Base-by-base conservation (phyloP, 2,888 invertebrate genomes). In the Drosophila paramelanica region DNA sequence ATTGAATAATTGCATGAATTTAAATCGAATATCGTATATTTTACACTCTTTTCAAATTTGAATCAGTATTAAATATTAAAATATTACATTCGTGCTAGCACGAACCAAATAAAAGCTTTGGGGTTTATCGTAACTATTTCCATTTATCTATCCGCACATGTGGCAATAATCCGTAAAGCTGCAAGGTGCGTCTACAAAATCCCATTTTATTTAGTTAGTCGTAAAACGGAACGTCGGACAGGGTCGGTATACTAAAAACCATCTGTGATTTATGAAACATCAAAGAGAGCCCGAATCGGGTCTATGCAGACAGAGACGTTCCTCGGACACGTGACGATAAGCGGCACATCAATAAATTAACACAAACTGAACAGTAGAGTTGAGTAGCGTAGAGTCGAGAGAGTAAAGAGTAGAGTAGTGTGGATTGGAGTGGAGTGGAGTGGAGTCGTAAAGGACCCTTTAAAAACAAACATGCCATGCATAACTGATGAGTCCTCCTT, bases 281-380 rank as follows among this genome's bases (percentile, higher is more conserved):
- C 76, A 79, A 78, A 78, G 70, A n/a, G 46, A 50, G 33, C 67
- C 78, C 17, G 14, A 47, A 31, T 10, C 6, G 42, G n/a, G 11
- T 10, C 39, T 45, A 39, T 2, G 8, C 7, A 31, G 23, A 17
- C 14, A 65, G 45, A 55, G 23, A 17, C 17, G 36, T 51, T 53
- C 11, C 3, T 14, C 39, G 47, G 53, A 65, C 60, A 77, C 68
- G 76, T 58, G 76, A 70, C 67, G 59, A 64, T 75, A 59, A 77
- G 66, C 82, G 71, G 68, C 59, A 72, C 74, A 75, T 80, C 83
- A 86, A 82, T 86, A 87, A 87, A 73, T 81, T 68, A 78, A 73
- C 76, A 69, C 65, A 33, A 75, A 53, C 13, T 23, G 52, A 55
- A 70, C 38, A 38, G 43, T 45, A 10, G 11, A 25, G 38, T 17